phyloP scores from a whole-genome alignment of 2,888 invertebrate species.

The Lacanobia oleracea region DNA sequence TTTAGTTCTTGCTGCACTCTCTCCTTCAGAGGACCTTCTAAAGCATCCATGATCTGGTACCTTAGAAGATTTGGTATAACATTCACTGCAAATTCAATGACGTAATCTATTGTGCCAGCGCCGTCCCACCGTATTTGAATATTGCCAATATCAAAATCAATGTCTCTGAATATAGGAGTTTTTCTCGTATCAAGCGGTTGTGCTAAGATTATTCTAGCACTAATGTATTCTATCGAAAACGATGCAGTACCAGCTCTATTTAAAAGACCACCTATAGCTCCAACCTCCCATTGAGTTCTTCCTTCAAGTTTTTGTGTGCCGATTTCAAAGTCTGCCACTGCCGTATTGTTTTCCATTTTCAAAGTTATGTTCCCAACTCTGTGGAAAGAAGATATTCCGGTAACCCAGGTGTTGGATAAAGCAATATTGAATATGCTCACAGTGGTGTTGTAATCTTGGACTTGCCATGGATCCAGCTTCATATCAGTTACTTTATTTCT shows the following conservation, averaged over 20 bases:
- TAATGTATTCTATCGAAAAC: slow-evolving; percentile 94
- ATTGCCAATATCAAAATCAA: slow-evolving; percentile 95
- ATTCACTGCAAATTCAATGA: slow-evolving; percentile 95
- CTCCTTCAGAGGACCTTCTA: slow-evolving; percentile 94
- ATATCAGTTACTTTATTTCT: slow-evolving; percentile 92
- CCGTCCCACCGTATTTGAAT: slow-evolving; percentile 96
- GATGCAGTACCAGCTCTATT: slow-evolving; percentile 93
- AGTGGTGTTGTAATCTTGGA: slow-evolving; percentile 93
- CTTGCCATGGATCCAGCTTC: slow-evolving; percentile 94
- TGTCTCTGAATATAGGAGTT: slow-evolving; percentile 92
- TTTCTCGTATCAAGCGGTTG: slow-evolving; percentile 95
- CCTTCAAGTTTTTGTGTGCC: slow-evolving; percentile 95
- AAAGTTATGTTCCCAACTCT: slow-evolving; percentile 94
- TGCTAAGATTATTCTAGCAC: slow-evolving; percentile 92
- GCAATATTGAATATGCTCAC: slow-evolving; percentile 92
- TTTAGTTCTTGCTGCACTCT: slow-evolving; percentile 94
- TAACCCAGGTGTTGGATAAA: slow-evolving; percentile 94
- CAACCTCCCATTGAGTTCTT: slow-evolving; percentile 94
- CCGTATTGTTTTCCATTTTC: slow-evolving; percentile 93
- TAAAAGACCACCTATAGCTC: slow-evolving; percentile 92
- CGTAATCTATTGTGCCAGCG: slow-evolving; percentile 95
- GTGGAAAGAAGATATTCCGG: slow-evolving; percentile 95
- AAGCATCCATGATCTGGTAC: slow-evolving; percentile 96
- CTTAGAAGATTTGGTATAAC: slow-evolving; percentile 95
- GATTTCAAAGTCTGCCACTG: slow-evolving; percentile 92